These are phyloP conservation scores for Tipula confusa DNA, from an alignment of 2,888 invertebrate genomes.

Conservation along the genomic window DNA sequence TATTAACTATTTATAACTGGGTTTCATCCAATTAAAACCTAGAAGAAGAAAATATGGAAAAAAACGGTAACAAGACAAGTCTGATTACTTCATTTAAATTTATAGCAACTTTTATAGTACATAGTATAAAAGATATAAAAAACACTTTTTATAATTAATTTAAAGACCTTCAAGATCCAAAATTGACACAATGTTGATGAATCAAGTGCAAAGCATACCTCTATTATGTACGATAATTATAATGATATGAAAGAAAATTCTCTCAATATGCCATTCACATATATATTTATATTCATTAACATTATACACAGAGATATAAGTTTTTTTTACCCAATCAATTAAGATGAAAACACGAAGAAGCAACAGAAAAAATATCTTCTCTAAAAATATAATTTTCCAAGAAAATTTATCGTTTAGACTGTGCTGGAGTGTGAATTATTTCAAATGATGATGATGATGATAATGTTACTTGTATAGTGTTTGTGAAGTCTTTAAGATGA, in stretches of 20 bases:
- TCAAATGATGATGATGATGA: not conserved
- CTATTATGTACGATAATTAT: not conserved
- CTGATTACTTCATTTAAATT: not conserved
- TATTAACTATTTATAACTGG: not conserved
- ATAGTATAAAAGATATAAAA: not conserved
- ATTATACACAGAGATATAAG: not conserved
- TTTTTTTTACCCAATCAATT: not conserved
- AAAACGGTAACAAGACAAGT: not conserved
- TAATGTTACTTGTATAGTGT: not conserved
- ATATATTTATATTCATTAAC: not conserved
- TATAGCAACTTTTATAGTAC: not conserved
- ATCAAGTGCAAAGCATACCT: not conserved
- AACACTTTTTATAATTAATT: constrained; percentile 25
- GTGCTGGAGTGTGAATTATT: not conserved
- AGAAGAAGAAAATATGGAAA: not conserved
- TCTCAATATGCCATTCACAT: constrained; percentile 3
- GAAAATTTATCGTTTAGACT: not conserved
- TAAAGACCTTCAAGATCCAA: constrained; percentile 8
- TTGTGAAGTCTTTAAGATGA: not conserved
- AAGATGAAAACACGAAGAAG: not conserved
- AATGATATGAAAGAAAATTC: not conserved
- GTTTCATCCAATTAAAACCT: not conserved
- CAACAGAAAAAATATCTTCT: not conserved
- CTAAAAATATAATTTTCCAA: not conserved
- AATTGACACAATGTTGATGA: constrained; percentile 3